Evolutionary conservation across 2,113 vertebrate genomes (phyloP), one percentile per base, ranked within the genome.

Genomic region (Cebus imitator): DNA sequence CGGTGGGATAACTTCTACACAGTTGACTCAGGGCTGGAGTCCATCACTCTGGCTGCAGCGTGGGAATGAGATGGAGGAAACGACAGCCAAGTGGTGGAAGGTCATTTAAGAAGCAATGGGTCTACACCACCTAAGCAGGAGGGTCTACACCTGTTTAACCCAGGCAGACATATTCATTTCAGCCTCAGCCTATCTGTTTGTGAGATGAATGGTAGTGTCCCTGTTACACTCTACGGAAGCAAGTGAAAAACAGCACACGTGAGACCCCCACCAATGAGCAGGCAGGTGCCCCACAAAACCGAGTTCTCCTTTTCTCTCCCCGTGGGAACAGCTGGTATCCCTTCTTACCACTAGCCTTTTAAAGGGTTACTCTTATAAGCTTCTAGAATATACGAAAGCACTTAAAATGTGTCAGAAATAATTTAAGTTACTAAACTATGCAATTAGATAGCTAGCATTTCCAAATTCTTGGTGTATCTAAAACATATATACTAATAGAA

Each of bases 201-300:
- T 25, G 25, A 43, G 73, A 14, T 0, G 40, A 45, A 4, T 7
- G 73, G 73, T 8, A 8, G 3, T 4, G 13, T 25, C 73, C 7
- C 25, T 30, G 40, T 2, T 8, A 18, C 66, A 68, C 66, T 18
- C 66, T 8, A 35, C 2, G 6, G 30, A 2, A 8, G 66, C 16
- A n/a, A 35, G 18, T 35, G 66, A 8, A 68, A 68, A 35, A 0
- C 25, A 8, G 2, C 6, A 6, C 25, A 30, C 1, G 3, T 4
- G 4, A 3, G 6, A 6, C 50, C 20, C 10, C 32, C 32, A 7
- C 5, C 0, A 5, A 35, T 5, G 0, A 52, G 73, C 40, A 76
- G 23, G 11, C 20, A 3, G 40, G 66, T 68, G 48, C 32, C n/a
- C 12, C 32, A 18, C 20, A 10, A 80, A 52, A 13, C 32, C 3